Evolutionary conservation across 2,113 vertebrate genomes (phyloP), one percentile per base, ranked within the genome.

Genomic region (Ranitomeya variabilis): DNA sequence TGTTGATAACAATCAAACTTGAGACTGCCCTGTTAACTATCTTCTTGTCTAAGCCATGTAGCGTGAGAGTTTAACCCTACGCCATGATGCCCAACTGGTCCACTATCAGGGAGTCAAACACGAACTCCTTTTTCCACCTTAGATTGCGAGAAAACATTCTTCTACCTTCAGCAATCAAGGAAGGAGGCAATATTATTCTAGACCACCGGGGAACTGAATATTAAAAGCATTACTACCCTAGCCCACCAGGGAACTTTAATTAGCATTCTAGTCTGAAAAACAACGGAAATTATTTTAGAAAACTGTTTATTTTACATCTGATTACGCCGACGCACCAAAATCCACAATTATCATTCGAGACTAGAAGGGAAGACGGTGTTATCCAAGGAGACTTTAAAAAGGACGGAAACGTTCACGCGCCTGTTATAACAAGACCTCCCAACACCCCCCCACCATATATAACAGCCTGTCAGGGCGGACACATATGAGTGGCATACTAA

Each of bases 401-500:
- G 52, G 67, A 83, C 66, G 57, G 14, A 31, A 66, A 66, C 69
- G 69, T 88, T 88, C 31, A 83, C 45, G 12, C 19, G 14, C 13
- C 80, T 54, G 59, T 76, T 88, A 54, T 31, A 80, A 16, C 10
- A n/a, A 31, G 64, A 66, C 21, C 64, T 64, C 19, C 21, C 57
- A 80, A 23, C 37, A 51, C 37, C 67, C 54, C 54, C 37, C 5
- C 37, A 45, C 37, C 31, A 11, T 66, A 83, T 77, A 83, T 64
- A 83, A 23, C 31, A 18, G 21, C 52, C 59, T 88, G 87, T 83
- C 87, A 83, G 69, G 51, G 26, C 37, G 55, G 85, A 80, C 76
- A 87, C 45, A 13, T 76, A 74, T 83, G 87, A 88, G 37, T 88
- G 87, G 80, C 87, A 83, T 83, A 64, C 69, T 73, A 88, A 88